These are phyloP conservation scores for Mobula birostris DNA, from an alignment of 2,113 vertebrate genomes.

Conservation along the genomic window DNA sequence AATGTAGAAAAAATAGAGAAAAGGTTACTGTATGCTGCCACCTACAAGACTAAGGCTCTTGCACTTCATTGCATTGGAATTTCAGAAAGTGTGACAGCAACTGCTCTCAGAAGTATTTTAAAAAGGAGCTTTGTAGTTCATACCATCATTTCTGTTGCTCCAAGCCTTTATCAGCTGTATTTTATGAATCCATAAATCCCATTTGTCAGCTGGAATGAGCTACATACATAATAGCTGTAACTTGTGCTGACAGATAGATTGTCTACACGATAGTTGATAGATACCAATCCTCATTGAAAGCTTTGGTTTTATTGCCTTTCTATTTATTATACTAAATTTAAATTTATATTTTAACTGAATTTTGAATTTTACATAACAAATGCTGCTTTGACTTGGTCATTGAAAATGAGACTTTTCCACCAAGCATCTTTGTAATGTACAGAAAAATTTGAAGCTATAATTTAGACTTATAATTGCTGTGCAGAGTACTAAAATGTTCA, in stretches of 20 bases:
- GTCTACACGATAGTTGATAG: not conserved
- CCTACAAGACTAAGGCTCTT: not conserved
- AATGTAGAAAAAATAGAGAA: not conserved
- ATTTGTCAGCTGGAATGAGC: slow-evolving; percentile 2
- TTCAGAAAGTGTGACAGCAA: not conserved
- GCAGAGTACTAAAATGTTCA: not conserved
- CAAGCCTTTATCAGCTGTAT: not conserved
- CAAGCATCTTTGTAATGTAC: not conserved
- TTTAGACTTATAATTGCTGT: not conserved
- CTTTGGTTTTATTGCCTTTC: not conserved
- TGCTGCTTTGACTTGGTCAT: not conserved
- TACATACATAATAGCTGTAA: slow-evolving; percentile 10
- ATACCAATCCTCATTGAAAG: not conserved
- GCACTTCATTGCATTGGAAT: not conserved
- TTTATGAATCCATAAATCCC: not conserved
- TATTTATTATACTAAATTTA: not conserved
- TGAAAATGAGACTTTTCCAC: not conserved
- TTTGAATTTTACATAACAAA: not conserved
- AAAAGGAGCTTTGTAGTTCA: not conserved
- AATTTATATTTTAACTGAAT: not conserved
- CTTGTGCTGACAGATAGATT: not conserved
- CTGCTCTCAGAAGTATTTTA: not conserved
- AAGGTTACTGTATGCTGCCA: not conserved
- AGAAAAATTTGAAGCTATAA: not conserved
- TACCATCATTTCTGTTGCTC: not conserved